phyloP scores from a whole-genome alignment of 1,140 invertebrate species.

The Drosophila murphyi region DNA sequence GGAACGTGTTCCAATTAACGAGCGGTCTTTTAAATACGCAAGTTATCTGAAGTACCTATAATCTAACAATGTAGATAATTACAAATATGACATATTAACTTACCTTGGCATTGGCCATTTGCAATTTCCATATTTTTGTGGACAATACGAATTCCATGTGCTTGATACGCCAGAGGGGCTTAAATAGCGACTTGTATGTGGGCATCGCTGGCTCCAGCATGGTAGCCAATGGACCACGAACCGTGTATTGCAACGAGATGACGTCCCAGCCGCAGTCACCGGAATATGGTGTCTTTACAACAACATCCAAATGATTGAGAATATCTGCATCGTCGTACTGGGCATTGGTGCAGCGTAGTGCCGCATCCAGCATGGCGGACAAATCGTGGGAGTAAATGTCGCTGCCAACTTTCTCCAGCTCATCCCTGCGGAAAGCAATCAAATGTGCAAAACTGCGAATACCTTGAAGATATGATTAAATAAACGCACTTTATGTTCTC shows the following conservation, averaged over 20 bases:
- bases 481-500: slow-evolving; percentile 93
- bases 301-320: slow-evolving; percentile 93
- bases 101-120: slow-evolving; percentile 91
- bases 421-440: slow-evolving; percentile 87
- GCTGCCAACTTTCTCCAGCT: slow-evolving; percentile 95
- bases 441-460: not conserved
- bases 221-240: slow-evolving; percentile 96
- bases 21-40: not conserved
- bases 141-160: slow-evolving; percentile 96
- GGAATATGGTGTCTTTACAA: slow-evolving; percentile 90
- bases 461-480: not conserved
- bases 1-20: not conserved
- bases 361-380: slow-evolving; percentile 94
- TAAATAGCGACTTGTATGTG: slow-evolving; percentile 95
- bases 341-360: slow-evolving; percentile 96
- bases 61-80: not conserved
- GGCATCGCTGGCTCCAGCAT: slow-evolving; percentile 94
- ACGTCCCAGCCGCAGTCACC: slow-evolving; percentile 97
- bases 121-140: slow-evolving; percentile 93
- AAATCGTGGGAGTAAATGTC: slow-evolving; percentile 95
- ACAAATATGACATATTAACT: slow-evolving; percentile 16
- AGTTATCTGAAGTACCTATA: not conserved
- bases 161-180: slow-evolving; percentile 97
- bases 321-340: slow-evolving; percentile 97
- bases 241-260: slow-evolving; percentile 96